These are phyloP conservation scores for Ditylenchus weischeri DNA, from an alignment of 2,888 invertebrate genomes.

Conservation along the genomic window DNA sequence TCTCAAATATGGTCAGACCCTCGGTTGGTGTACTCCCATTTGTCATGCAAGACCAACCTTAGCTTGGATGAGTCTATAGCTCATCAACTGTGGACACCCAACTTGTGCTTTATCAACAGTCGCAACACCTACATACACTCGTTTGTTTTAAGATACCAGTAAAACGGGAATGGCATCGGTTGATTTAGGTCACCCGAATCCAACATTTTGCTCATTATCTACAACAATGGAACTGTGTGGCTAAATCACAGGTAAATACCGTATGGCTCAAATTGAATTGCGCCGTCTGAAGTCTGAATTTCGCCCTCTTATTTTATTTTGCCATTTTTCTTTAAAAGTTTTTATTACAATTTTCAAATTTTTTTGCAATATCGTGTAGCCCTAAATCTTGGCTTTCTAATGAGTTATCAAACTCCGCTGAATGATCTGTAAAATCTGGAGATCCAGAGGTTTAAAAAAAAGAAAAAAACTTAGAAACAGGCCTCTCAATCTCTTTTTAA, in stretches of 20 bases:
- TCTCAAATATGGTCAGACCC: slow-evolving; percentile 40
- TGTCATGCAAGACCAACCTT: slow-evolving; percentile 41
- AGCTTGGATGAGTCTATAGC: slow-evolving; percentile 39
- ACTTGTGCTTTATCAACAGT: slow-evolving; percentile 44
- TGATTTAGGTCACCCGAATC: slow-evolving; percentile 45
- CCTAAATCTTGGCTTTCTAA: too few species aligned
- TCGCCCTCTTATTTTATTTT: too few species aligned
- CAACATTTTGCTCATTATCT: slow-evolving; percentile 58
- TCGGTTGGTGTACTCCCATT: slow-evolving; percentile 33
- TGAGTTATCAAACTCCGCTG: too few species aligned
- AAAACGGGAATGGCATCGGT: neutral
- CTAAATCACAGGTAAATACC: slow-evolving; percentile 43
- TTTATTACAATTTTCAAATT: too few species aligned
- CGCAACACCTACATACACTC: slow-evolving; percentile 36
- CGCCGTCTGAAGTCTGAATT: too few species aligned
- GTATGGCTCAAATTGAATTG: too few species aligned
- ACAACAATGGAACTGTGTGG: slow-evolving; percentile 59
- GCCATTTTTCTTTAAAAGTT: too few species aligned
- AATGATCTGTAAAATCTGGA: too few species aligned
- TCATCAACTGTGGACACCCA: slow-evolving; percentile 43
- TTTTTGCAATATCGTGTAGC: too few species aligned
- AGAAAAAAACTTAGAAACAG: too few species aligned
- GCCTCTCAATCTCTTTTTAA: too few species aligned
- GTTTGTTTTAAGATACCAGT: slow-evolving; percentile 18
- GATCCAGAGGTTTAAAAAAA: too few species aligned